Evolutionary conservation across 2,888 invertebrate species (phyloP).

Genomic region (Plebejus melissa): DNA sequence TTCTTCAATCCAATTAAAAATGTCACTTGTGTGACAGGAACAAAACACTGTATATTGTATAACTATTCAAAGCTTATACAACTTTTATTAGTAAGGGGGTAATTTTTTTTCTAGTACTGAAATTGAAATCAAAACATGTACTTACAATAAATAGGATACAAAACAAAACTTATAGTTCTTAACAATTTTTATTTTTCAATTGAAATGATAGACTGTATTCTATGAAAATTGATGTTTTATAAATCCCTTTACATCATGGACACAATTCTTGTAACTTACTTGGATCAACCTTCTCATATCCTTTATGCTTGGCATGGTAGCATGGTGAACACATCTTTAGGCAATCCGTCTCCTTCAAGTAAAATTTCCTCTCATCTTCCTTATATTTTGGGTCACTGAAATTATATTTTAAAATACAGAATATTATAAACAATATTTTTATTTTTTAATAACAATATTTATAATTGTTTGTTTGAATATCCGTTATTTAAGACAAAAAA

Average conservation of each 20-base stretch:
- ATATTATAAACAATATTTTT: neutral
- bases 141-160: no score
- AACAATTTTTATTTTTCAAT: neutral
- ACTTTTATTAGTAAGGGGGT: no score
- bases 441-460: no score
- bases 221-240: no score
- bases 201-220: neutral
- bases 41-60: no score
- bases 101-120: no score
- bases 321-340: constrained; percentile 57
- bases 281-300: constrained; percentile 42
- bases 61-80: no score
- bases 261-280: constrained; percentile 43
- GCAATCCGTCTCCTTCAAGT: constrained; percentile 50
- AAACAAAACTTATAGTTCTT: neutral
- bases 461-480: no score
- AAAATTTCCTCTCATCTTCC: constrained; percentile 42
- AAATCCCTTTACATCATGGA: no score
- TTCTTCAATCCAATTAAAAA: no score
- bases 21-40: no score
- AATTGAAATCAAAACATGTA: no score
- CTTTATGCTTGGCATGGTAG: constrained; percentile 63
- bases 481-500: neutral
- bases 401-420: neutral
- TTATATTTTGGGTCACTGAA: constrained; percentile 31